Base-by-base conservation (phyloP, 2,797 vertebrate genomes). In the Gambelia wislizenii region DNA sequence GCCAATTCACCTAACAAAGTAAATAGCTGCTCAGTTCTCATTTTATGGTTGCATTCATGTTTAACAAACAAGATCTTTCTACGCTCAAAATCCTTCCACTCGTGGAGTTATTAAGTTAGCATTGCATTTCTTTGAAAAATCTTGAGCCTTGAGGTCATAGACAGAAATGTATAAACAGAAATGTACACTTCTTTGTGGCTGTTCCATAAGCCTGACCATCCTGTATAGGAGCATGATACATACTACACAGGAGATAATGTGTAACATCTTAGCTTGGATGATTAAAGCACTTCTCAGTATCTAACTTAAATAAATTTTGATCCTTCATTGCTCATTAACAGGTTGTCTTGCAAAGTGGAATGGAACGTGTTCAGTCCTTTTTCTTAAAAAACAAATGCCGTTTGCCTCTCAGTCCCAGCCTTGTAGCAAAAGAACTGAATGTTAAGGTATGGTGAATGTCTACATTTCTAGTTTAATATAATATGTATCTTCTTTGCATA, bases 361-460 rank as follows among this genome's bases (percentile, higher is more conserved):
- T 99, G 94, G 99, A 99, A 94, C 98, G 97, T 39, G 97, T 99
- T 54, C 98, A 99, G 95, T 98, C 98, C 67, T 98, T 99, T 93
- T 99, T 99, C 96, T 96, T 98, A 95, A 98, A 96, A 95, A 98
- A 98, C 94, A 98, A 96, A 92, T 99, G 98, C 84, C 97, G 98
- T 82, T 96, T 99, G 74, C 99, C 99, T 76, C 98, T 99, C 87
- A 98, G 98, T 93, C 98, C 99, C 91, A 99, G 99, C 93, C 97
- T 99, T 88, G 98, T 99, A 93, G 98, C 98, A 91, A 99, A 98
- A 92, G 98, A 98, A 87, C 96, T 99, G 56, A 99, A 99, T 94
- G 90, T 98, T 91, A 99, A 99, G 98, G 99, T 99, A 94, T 89
- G 61, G 61, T 42, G 54, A 89, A 8, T 64, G 27, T 91, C 69